Conservation (phyloP, 35 echinoderm and acorn worm species). For the Diadema setosum region DNA sequence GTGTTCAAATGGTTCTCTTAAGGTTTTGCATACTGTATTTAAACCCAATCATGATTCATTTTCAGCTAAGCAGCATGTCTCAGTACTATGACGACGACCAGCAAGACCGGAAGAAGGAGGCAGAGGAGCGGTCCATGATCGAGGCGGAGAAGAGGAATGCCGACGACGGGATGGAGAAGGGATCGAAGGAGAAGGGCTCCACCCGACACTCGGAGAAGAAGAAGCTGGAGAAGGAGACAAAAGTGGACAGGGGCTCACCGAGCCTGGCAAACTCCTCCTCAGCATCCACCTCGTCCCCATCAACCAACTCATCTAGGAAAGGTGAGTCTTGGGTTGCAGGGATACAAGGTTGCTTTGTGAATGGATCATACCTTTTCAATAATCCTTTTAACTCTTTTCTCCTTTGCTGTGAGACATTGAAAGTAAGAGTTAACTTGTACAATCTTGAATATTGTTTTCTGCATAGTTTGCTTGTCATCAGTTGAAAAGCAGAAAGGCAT, state of each 20-base stretch:
- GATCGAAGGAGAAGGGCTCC: constrained; percentile 9
- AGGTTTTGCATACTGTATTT: too few relatives aligned
- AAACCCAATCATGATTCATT: neutral
- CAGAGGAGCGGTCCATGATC: constrained; percentile 60
- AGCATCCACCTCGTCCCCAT: neutral
- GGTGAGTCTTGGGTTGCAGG: too few relatives aligned
- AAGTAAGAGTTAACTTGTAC: too few relatives aligned
- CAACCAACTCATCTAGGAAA: constrained; percentile 38
- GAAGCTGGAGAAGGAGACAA: constrained; percentile 30
- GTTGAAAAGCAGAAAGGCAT: too few relatives aligned
- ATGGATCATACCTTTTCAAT: too few relatives aligned
- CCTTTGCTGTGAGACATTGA: too few relatives aligned
- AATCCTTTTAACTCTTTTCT: too few relatives aligned
- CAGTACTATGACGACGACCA: constrained; percentile 80
- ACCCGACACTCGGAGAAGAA: constrained; percentile 59
- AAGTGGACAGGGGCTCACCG: constrained; percentile 7
- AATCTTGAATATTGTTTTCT: too few relatives aligned
- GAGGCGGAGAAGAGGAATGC: constrained; percentile 47
- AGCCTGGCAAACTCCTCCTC: neutral
- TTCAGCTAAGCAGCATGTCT: constrained; percentile 45
- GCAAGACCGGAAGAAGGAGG: constrained; percentile 85
- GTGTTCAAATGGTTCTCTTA: too few relatives aligned
- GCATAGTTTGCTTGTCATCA: too few relatives aligned
- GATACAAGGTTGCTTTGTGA: too few relatives aligned
- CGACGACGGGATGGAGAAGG: constrained; percentile 40